phyloP scores from a whole-genome alignment of 1,140 invertebrate genomes.

The Drosophila triauraria region DNA sequence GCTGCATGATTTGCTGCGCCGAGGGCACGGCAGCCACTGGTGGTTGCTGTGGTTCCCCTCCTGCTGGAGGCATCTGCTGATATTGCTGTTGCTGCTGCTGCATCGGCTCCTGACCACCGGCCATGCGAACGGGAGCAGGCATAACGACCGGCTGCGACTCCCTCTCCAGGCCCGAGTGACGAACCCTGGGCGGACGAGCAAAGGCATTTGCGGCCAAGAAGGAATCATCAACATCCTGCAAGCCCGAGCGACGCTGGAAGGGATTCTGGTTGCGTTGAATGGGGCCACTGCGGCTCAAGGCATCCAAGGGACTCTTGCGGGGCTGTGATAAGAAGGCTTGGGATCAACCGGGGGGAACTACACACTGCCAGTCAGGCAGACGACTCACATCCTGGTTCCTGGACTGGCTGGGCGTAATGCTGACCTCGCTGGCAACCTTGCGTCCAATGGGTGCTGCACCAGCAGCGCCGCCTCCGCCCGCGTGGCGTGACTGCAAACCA shows the following conservation, averaged over 20 bases:
- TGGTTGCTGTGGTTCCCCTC: conserved; percentile 24
- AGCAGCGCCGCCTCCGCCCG: background rate
- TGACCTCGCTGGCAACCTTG: conserved; percentile 70
- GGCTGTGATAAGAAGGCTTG: conserved; percentile 32
- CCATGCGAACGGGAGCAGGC: conserved; percentile 27
- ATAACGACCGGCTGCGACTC: background rate
- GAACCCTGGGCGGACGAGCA: conserved; percentile 59
- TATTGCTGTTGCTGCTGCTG: conserved; percentile 19
- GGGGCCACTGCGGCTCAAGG: conserved; percentile 56
- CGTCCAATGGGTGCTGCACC: conserved; percentile 17
- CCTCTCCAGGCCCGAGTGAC: conserved; percentile 59
- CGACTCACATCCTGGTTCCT: conserved; percentile 59
- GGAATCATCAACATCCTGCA: conserved; percentile 79
- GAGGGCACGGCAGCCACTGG: conserved; percentile 20
- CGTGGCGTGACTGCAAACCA: conserved; percentile 61
- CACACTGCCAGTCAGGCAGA: background rate
- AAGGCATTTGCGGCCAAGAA: conserved; percentile 72
- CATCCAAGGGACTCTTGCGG: conserved; percentile 75
- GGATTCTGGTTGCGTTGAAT: conserved; percentile 52
- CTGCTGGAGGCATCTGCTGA: conserved; percentile 23
- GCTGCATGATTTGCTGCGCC: conserved; percentile 32
- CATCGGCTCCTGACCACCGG: conserved; percentile 52
- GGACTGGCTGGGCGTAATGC: conserved; percentile 75
- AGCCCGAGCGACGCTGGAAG: conserved; percentile 73
- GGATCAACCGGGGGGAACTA: background rate